Conservation (phyloP, 2,797 vertebrate species). For the Mus spretus region DNA sequence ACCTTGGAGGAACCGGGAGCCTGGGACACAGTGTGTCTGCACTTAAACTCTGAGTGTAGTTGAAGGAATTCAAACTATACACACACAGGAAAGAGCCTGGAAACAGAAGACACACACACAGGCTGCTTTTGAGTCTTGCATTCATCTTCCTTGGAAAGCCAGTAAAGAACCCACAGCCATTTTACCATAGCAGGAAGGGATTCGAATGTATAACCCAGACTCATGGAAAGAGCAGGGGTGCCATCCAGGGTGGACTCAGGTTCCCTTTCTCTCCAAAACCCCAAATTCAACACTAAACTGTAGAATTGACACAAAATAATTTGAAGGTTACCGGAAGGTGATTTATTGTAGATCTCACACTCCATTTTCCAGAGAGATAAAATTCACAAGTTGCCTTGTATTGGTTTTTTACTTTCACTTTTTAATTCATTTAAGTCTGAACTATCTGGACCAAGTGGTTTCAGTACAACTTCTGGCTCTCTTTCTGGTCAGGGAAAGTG, state of each 20-base stretch:
- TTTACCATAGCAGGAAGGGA: neutral
- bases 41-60: constrained; percentile 85
- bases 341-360: neutral
- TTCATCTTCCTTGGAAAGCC: neutral
- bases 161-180: neutral
- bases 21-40: constrained; percentile 87
- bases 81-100: constrained; percentile 90
- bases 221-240: neutral
- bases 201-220: neutral
- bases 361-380: constrained; percentile 6
- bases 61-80: constrained; percentile 88
- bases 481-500: neutral
- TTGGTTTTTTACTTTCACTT: neutral
- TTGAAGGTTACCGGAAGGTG: neutral
- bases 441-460: neutral
- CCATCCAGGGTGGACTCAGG: neutral
- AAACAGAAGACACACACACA: constrained; percentile 62
- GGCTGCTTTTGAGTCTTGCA: neutral
- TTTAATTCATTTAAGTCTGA: neutral
- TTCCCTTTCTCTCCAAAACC: neutral
- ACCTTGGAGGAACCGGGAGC: constrained; percentile 91
- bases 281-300: constrained; percentile 13
- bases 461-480: neutral
- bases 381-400: neutral
- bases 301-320: neutral